Evolutionary conservation across 2,888 invertebrate genomes (phyloP).

Genomic region (Orchesella flavescens): DNA sequence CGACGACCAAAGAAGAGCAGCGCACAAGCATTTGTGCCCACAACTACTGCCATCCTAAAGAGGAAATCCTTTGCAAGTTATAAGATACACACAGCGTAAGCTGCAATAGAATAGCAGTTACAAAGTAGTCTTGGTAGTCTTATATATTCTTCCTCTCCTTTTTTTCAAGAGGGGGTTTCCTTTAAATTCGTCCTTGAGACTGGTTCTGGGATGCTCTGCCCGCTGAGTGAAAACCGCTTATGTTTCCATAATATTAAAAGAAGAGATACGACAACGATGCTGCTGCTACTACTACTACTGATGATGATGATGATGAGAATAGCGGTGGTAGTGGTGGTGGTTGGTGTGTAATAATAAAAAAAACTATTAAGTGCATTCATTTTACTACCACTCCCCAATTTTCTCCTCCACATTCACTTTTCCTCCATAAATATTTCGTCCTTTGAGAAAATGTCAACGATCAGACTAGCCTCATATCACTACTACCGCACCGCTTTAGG

Average conservation of each 20-base stretch:
- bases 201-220: no score
- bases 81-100: background rate
- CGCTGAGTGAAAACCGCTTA: conserved; percentile 30
- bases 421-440: no score
- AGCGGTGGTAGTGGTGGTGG: conserved; percentile 13
- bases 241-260: conserved; percentile 12
- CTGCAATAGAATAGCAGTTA: background rate
- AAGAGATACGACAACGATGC: no score
- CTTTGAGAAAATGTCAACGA: no score
- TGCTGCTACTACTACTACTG: no score
- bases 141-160: no score
- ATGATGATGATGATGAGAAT: background rate
- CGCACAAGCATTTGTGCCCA: no score
- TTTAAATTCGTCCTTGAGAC: conserved; percentile 39
- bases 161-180: background rate
- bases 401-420: no score
- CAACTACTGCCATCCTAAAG: no score
- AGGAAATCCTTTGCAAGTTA: no score
- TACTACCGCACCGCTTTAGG: no score
- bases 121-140: background rate
- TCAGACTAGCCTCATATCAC: no score
- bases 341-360: conserved; percentile 23
- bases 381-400: conserved; percentile 19
- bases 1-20: background rate
- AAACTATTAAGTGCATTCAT: conserved; percentile 58